Conservation (phyloP, 1,140 invertebrate species). For the Euura lappo region DNA sequence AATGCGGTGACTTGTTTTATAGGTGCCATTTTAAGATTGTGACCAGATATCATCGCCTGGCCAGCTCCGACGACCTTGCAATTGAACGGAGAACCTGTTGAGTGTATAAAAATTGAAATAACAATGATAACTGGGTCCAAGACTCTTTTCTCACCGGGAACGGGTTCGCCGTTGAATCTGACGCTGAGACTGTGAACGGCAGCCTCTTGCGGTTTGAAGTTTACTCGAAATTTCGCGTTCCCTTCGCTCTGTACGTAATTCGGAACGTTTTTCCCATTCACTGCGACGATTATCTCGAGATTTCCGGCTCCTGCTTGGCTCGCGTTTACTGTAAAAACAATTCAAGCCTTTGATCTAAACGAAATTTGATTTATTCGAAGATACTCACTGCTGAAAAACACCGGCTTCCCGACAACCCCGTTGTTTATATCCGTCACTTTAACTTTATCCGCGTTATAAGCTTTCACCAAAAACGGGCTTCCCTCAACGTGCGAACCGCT, state of each 20-base stretch:
- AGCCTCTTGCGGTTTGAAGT: slow-evolving; percentile 95
- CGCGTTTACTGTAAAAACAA: slow-evolving; percentile 71
- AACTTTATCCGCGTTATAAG: slow-evolving; percentile 91
- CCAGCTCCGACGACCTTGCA: slow-evolving; percentile 75
- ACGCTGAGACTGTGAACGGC: slow-evolving; percentile 88
- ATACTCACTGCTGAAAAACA: slow-evolving; percentile 90
- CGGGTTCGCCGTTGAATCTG: slow-evolving; percentile 94
- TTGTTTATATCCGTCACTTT: slow-evolving; percentile 89
- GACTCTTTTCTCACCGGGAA: slow-evolving; percentile 69
- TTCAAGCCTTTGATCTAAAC: not conserved
- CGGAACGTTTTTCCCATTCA: slow-evolving; percentile 96
- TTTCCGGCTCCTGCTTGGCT: slow-evolving; percentile 90
- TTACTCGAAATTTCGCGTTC: slow-evolving; percentile 93
- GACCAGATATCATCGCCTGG: slow-evolving; percentile 66
- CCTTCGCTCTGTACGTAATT: slow-evolving; percentile 98
- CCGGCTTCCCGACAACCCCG: slow-evolving; percentile 88
- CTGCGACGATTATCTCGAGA: slow-evolving; percentile 96
- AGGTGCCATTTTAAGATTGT: slow-evolving; percentile 68
- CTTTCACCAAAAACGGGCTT: slow-evolving; percentile 94
- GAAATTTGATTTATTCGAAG: slow-evolving; percentile 29
- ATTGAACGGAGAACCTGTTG: slow-evolving; percentile 82
- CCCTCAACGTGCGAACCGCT: slow-evolving; percentile 86
- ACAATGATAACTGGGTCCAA: not conserved
- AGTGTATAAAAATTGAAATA: not conserved
- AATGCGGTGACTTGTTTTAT: slow-evolving; percentile 66